These are phyloP conservation scores for Pterophyllum scalare DNA, from an alignment of 2,113 vertebrate species.

Conservation along the genomic window DNA sequence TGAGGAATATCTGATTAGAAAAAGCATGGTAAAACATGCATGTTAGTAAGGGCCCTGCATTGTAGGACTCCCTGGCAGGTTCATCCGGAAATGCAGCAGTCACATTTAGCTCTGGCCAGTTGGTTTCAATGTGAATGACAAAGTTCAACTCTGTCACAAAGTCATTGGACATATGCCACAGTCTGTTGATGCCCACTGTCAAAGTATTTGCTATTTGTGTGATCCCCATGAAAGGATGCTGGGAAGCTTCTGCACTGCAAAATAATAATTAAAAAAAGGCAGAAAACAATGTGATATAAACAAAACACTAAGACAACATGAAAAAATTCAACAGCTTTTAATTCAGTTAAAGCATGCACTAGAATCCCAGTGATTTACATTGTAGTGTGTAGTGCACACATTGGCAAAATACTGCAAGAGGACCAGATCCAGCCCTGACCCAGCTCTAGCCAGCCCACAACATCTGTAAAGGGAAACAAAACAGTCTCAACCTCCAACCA, in stretches of 20 bases:
- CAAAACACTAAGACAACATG: no score
- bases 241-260: constrained; percentile 66
- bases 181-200: constrained; percentile 60
- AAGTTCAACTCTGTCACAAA: constrained; percentile 62
- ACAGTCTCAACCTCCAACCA: no score
- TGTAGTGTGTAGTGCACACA: no score
- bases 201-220: constrained; percentile 41
- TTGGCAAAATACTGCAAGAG: no score
- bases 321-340: neutral
- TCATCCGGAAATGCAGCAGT: constrained; percentile 12
- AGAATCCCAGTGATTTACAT: no score
- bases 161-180: constrained; percentile 61
- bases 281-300: neutral
- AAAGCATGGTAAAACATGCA: neutral
- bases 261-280: neutral
- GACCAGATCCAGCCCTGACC: no score
- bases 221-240: constrained; percentile 29
- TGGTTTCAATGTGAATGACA: constrained; percentile 32
- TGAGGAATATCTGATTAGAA: neutral
- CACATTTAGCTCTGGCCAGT: constrained; percentile 55
- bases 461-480: no score
- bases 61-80: neutral
- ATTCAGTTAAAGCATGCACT: neutral
- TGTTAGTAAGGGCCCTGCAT: no score
- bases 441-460: no score